Evolutionary conservation across 2,113 vertebrate species (phyloP), one percentile per base, ranked within the genome.

Genomic region (Spea multiplicata): DNA sequence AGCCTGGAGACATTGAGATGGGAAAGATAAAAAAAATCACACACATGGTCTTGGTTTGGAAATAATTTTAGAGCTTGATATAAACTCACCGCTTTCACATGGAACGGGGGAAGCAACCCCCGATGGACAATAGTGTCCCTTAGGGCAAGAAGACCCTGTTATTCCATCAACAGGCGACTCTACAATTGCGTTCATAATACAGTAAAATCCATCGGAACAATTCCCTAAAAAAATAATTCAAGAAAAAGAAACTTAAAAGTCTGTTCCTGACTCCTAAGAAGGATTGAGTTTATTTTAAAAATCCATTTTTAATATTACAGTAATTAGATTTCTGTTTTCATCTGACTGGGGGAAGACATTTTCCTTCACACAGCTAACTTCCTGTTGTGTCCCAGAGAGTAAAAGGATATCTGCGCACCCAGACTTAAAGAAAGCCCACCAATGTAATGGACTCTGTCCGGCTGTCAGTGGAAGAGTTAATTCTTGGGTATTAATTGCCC

Each of bases 201-300:
- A 94, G 84, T 91, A 94, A 81, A 88, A 90, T 30, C 93, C 92
- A 30, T 86, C 82, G 71, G 77, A 87, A 76, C 93, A 94, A 59
- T 83, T 84, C 65, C 93, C 93, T 94, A 72, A 3, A 75, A 57
- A n/a, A 65, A 4, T 67, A 76, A 53, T 57, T 12, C 0, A 3
- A 8, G 30, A 30, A 30, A 30, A 30, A 30, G 30, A 30, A 30
- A 30, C 30, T 30, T 30, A 30, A 30, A 30, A 30, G 30, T 30
- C 30, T 30, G 2, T 30, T 30, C 30, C 30, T 30, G 30, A 30
- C 30, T 2, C 30, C 30, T 30, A 30, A 30, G 2, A 30, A 30
- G 30, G 30, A 30, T 30, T 30, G 30, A 30, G 30, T 30, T 30
- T 30, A 30, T 30, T n/a, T n/a, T n/a, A n/a, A n/a, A n/a, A n/a